phyloP scores from a whole-genome alignment of 2,113 vertebrate species.

The Misgurnus anguillicaudatus region DNA sequence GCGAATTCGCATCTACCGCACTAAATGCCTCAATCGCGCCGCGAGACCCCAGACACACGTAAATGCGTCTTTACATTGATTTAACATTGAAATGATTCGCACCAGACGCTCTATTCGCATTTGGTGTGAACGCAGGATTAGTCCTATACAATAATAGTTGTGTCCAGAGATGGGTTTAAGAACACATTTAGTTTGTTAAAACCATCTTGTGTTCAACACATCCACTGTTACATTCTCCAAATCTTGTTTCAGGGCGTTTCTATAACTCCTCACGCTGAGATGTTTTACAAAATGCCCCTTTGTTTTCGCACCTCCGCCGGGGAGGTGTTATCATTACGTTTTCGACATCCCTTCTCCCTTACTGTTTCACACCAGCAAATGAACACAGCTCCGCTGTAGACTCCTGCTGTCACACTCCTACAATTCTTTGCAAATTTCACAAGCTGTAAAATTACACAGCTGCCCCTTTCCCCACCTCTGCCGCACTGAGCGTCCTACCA shows the following conservation, averaged over 20 bases:
- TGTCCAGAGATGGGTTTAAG: background rate
- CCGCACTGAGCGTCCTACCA: background rate
- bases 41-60: no score
- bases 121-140: no score
- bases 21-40: no score
- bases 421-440: conserved; percentile 33
- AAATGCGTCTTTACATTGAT: no score
- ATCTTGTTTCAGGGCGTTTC: conserved; percentile 17
- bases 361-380: conserved; percentile 9
- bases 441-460: conserved; percentile 29
- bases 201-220: background rate
- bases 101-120: no score
- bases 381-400: conserved; percentile 18
- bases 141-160: no score
- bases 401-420: conserved; percentile 36
- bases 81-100: no score
- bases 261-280: background rate
- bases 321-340: background rate
- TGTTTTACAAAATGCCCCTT: background rate
- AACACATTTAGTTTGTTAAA: background rate
- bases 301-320: conserved; percentile 1
- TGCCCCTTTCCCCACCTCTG: conserved; percentile 31
- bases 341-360: background rate
- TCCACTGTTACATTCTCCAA: background rate
- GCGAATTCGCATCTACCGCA: no score